A percentile compares a stretch with the other conserved stretches of the same genome.
Evolutionary conservation across 2,888 invertebrate genomes (phyloP).

Genomic region (Archips xylosteana): DNA sequence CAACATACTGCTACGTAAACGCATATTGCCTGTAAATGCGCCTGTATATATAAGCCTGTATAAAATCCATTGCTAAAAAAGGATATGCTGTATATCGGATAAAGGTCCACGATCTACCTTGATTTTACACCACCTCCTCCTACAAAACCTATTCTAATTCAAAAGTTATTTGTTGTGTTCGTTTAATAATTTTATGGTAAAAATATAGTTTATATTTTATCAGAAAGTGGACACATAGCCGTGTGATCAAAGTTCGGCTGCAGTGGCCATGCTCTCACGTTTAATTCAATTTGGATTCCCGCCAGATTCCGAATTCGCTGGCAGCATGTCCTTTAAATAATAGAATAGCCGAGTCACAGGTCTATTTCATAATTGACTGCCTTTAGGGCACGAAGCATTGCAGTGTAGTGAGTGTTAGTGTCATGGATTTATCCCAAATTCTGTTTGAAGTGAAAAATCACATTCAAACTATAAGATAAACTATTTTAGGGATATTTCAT

Average conservation of each 20-base stretch:
- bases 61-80: too few relatives aligned
- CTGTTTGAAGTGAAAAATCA: not conserved
- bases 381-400: constrained; percentile 37
- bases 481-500: not conserved
- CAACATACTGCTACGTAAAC: too few relatives aligned
- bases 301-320: constrained; percentile 81
- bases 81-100: too few relatives aligned
- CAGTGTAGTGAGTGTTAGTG: constrained; percentile 5
- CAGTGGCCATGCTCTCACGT: constrained; percentile 67
- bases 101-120: too few relatives aligned
- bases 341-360: constrained; percentile 70
- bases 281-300: constrained; percentile 81
- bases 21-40: too few relatives aligned
- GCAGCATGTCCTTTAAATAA: constrained; percentile 77
- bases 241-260: constrained; percentile 69
- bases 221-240: constrained; percentile 56
- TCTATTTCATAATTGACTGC: constrained; percentile 58
- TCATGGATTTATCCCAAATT: not conserved
- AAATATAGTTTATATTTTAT: not conserved
- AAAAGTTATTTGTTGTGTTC: too few relatives aligned
- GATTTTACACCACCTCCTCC: too few relatives aligned
- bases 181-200: not conserved
- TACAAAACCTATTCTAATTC: too few relatives aligned
- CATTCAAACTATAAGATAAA: not conserved
- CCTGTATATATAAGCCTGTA: too few relatives aligned